Base-by-base conservation (phyloP, 2,797 vertebrate genomes). In the Tarsius wallacei region DNA sequence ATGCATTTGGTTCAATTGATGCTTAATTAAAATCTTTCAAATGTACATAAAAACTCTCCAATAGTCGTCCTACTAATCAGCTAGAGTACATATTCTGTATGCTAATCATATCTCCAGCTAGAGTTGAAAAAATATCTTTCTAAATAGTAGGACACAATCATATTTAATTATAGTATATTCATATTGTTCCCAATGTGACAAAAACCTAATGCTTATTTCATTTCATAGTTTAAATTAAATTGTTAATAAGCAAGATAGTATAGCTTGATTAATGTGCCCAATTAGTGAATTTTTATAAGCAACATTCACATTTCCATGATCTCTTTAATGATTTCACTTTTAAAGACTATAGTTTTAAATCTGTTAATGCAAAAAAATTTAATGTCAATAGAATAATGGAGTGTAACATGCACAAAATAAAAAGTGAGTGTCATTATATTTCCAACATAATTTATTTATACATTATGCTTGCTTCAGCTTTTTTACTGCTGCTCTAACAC, bases 401-500 rank as follows among this genome's bases (percentile, higher is more conserved):
- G 6, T 63, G 10, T 14, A 90, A 42, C 49, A 77, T 47, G 28
- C 33, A 63, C 71, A 97, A 87, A 81, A 47, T 63, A 11, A 89
- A 94, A 63, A 80, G 89, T 36, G 74, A 88, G 15, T 78, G 82
- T 78, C 63, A 96, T 66, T 78, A 7, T 73, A 93, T 64, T 94
- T 1, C 90, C 0, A 95, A 93, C 36, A 1, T 91, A 71, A 61
- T 89, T 85, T 74, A 81, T 85, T 96, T n/a, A 84, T 47, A 3
- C 4, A 81, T 93, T 96, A 77, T 24, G 76, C 90, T 61, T 81
- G 78, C 76, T 76, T 80, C 5, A 88, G 88, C 49, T 90, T 36
- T 96, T 92, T 93, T 96, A 84, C 24, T 74, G 61, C 42, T 97
- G 83, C 63, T 96, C 92, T 59, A 94, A 98, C 98, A 89, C 31